phyloP scores from a whole-genome alignment of 1,140 invertebrate species.

The Drosophila leontia region DNA sequence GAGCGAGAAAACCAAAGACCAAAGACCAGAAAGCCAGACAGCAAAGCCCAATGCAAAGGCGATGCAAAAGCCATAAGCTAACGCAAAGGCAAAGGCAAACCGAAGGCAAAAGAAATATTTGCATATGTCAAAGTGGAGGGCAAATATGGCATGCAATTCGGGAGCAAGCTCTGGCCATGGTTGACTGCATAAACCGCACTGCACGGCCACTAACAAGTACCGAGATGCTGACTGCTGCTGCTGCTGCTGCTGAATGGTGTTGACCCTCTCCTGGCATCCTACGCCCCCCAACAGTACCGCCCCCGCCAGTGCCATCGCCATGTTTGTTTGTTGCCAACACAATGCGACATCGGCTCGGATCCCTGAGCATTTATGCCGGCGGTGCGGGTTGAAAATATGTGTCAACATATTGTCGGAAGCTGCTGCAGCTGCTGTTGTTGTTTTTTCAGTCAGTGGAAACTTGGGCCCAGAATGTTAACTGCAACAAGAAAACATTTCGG shows the following conservation, averaged over 20 bases:
- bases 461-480: slow-evolving; percentile 14
- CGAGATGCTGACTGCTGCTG: slow-evolving; percentile 12
- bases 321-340: slow-evolving; percentile 31
- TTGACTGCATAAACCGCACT: slow-evolving; percentile 38
- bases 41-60: slow-evolving; percentile 20
- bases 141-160: slow-evolving; percentile 65
- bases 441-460: slow-evolving; percentile 9
- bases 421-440: slow-evolving; percentile 2
- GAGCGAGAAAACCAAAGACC: slow-evolving; percentile 11
- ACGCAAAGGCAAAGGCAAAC: slow-evolving; percentile 26
- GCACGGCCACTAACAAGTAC: slow-evolving; percentile 37
- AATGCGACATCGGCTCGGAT: slow-evolving; percentile 32
- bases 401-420: slow-evolving; percentile 62
- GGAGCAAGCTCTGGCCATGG: slow-evolving; percentile 39
- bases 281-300: neutral
- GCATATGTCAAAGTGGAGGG: slow-evolving; percentile 62
- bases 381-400: slow-evolving; percentile 36
- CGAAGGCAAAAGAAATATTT: slow-evolving; percentile 70
- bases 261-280: neutral
- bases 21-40: slow-evolving; percentile 4
- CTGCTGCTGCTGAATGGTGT: slow-evolving; percentile 7
- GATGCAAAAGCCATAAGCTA: slow-evolving; percentile 13
- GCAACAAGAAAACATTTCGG: slow-evolving; percentile 18
- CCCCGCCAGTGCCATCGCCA: neutral
- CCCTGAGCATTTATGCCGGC: slow-evolving; percentile 20